Evolutionary conservation across 2,797 vertebrate species (phyloP), one percentile per base, ranked within the genome.

Genomic region (Podarcis siculus): DNA sequence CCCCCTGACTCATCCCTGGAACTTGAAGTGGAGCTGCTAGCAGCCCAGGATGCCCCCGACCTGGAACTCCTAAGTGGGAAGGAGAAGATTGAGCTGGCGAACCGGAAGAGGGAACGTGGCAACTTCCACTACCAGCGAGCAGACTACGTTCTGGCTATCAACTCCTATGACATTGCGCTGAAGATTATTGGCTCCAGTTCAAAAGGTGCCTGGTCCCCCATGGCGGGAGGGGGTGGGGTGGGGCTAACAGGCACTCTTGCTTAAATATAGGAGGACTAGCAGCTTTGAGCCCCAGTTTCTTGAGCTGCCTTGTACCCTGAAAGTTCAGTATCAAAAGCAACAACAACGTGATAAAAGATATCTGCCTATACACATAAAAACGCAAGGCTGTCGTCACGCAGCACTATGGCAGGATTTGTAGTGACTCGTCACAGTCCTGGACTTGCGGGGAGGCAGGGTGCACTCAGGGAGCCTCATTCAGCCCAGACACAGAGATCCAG

Each of bases 151-250:
- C 97, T 98, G 92, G 99, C 99, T 2, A 96, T 99, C 92, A 99
- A 98, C 95, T 99, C 98, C 0, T 99, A 99, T 0, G 97, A 98
- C 95, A 97, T 99, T 0, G 98, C 98, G 32, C 97, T 99, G 94
- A 98, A 98, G 94, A 97, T 98, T 91, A 97, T 98, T 0, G 96
- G 98, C 76, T 98, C 98, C 39, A 98, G 95, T 92, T 98, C 98
- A 9, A 98, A 98, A 99, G 98, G 99, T 99, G 92, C 77, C 81
- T n/a, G 19, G 13, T 4, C 25, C 1, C 0, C 23, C 0, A 0
- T 4, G 3, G 13, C 15, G 35, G 23, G 0, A 2, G 49, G 49
- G 13, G 49, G 12, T 49, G 49, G 49, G 49, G 49, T 15, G 49
- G 49, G 3, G 49, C 49, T 55, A 8, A 10, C 25, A 58, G 0